Percentiles rank a stretch among this genome's conserved stretches.
Evolutionary conservation across 2,797 vertebrate species (phyloP).

Genomic region (Champsocephalus gunnari): DNA sequence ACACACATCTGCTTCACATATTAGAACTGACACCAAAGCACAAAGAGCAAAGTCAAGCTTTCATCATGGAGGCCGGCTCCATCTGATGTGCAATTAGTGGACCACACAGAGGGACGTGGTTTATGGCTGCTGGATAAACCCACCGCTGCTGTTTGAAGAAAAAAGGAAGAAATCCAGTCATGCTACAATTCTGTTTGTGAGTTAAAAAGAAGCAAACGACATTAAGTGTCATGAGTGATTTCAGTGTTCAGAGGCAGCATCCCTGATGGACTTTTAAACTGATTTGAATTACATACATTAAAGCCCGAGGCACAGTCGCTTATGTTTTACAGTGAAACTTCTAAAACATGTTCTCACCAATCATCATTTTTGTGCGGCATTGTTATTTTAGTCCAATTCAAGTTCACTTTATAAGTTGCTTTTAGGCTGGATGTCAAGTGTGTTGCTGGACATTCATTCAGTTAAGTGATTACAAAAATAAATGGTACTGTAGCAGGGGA

Average conservation of each 20-base stretch:
- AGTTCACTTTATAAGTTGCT: no score
- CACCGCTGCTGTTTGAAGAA: constrained; percentile 36
- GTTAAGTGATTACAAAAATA: not conserved
- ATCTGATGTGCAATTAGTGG: constrained; percentile 76
- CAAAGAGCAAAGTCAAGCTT: constrained; percentile 75
- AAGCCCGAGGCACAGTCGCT: not conserved
- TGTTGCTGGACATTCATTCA: not conserved
- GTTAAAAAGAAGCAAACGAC: not conserved
- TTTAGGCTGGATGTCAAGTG: not conserved
- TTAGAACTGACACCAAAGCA: constrained; percentile 79
- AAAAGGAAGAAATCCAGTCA: constrained; percentile 10
- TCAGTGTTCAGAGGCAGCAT: not conserved
- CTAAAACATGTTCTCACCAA: not conserved
- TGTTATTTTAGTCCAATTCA: no score
- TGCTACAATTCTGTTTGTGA: not conserved
- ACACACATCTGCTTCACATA: constrained; percentile 86
- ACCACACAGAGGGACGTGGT: constrained; percentile 81
- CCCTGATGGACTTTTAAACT: not conserved
- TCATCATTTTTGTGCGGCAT: no score
- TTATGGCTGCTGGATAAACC: constrained; percentile 59
- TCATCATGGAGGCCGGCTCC: constrained; percentile 81
- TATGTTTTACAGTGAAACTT: not conserved
- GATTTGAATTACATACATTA: not conserved
- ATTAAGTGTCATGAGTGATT: not conserved
- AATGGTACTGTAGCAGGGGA: not conserved